Evolutionary conservation across 53 echinoderm and acorn worm species (phyloP), one percentile per base, ranked within the genome.

Genomic region (Actinopyga echinites): DNA sequence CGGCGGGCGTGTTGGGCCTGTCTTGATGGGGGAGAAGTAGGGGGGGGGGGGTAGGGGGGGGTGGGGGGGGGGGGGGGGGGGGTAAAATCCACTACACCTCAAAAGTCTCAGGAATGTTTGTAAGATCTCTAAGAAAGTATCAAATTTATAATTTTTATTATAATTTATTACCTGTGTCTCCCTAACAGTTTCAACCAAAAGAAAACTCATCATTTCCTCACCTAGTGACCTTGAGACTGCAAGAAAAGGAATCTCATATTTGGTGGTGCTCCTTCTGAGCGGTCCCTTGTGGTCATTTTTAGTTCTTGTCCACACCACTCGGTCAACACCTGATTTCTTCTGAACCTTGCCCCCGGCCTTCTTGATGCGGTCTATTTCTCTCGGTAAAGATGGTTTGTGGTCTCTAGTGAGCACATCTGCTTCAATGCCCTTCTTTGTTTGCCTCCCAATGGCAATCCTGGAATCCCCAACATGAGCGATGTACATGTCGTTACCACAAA

Each of bases 171-270:
- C n/a, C n/a, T n/a, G n/a, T n/a, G n/a, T n/a, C n/a, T n/a, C n/a
- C n/a, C n/a, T n/a, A n/a, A n/a, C n/a, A n/a, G n/a, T n/a, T n/a
- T n/a, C n/a, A n/a, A n/a, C 8, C 17, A 26, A 19, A 34, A 6
- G 44, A 32, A n/a, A 17, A n/a, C n/a, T n/a, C n/a, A 49, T 49
- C 3, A 49, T 15, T 49, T 49, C 15, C 65, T 87, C 83, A 95
- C 99, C 99, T 82, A 99, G 44, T 64, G 99, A 99, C 79, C 99
- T 86, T 33, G 99, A 92, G 4, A 99, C 99, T 9, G 99, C 99
- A 24, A 99, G 77, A 84, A 99, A 99, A 33, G 99, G 99, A 17
- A 99, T 99, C 64, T 92, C 86, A 24, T 90, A 89, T 38, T 92
- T 91, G 56, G 69, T 38, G 33, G 97, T 99, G 64, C 92, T 99